A percentile compares a stretch with the other conserved stretches of the same genome.
These are phyloP conservation scores for Lasioglossum calceatum DNA, from an alignment of 2,888 invertebrate genomes.

Conservation along the genomic window DNA sequence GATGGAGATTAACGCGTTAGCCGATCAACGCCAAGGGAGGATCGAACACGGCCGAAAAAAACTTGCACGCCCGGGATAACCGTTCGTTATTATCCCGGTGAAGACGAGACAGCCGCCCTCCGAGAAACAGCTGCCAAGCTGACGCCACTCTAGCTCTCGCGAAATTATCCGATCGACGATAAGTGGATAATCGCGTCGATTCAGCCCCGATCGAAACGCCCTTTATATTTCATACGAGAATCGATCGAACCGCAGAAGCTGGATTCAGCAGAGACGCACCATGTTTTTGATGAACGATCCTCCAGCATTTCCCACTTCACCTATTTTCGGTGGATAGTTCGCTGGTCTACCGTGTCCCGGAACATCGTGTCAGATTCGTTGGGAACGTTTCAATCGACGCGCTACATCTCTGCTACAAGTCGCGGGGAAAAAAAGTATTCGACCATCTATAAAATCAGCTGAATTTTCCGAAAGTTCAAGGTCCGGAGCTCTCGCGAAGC, in stretches of 20 bases:
- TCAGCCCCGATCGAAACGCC: not conserved
- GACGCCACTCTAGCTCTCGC: not conserved
- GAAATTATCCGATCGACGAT: slow-evolving; percentile 15
- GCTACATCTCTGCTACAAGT: too few species aligned
- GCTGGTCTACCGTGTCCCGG: too few species aligned
- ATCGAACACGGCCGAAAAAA: slow-evolving; percentile 9
- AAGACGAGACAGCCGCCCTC: not conserved
- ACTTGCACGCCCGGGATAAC: slow-evolving; percentile 2
- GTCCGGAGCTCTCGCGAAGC: not conserved
- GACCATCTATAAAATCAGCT: too few species aligned
- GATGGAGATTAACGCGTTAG: slow-evolving; percentile 52
- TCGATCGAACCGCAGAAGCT: not conserved
- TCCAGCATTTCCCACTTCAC: not conserved
- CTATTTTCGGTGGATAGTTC: too few species aligned
- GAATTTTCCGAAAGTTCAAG: not conserved
- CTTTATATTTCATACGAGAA: not conserved
- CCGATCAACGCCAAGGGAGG: slow-evolving; percentile 23
- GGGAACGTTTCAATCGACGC: too few species aligned
- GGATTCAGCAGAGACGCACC: not conserved
- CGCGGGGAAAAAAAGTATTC: too few species aligned
- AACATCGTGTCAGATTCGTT: too few species aligned
- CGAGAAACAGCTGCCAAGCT: slow-evolving; percentile 28
- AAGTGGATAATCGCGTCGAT: slow-evolving; percentile 7
- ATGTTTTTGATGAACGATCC: not conserved
- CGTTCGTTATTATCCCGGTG: slow-evolving; percentile 30